Percentiles rank a stretch among this genome's conserved stretches.
phyloP scores from a whole-genome alignment of 2,113 vertebrate genomes.

The Rhineura floridana region DNA sequence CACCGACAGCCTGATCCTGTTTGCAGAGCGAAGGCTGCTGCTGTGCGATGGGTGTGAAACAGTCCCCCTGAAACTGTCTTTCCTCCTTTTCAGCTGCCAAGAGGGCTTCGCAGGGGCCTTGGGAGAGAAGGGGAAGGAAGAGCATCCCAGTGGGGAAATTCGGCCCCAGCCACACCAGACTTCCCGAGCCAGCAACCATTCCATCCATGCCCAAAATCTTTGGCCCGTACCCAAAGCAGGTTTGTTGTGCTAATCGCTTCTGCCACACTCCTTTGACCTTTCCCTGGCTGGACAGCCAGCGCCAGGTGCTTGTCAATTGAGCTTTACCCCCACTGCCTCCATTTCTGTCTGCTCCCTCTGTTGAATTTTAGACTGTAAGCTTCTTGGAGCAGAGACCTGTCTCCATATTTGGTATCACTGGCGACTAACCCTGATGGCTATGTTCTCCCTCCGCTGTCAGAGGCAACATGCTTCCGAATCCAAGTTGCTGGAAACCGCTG shows the following conservation, averaged over 20 bases:
- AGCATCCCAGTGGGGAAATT: neutral
- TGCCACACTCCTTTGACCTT: neutral
- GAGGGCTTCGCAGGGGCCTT: neutral
- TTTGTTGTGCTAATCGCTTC: neutral
- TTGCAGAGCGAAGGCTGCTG: too few species aligned
- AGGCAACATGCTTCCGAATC: too few species aligned
- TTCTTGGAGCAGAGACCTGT: too few species aligned
- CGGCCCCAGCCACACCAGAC: neutral
- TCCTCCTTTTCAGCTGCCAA: neutral
- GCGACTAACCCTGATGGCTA: too few species aligned
- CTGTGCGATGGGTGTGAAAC: neutral
- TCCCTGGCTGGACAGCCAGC: accelerated
- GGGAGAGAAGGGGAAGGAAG: neutral
- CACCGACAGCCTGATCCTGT: too few species aligned
- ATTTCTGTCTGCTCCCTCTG: too few species aligned
- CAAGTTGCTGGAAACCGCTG: too few species aligned
- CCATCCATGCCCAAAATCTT: slow-evolving; percentile 23
- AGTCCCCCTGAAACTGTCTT: neutral
- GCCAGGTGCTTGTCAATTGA: too few species aligned
- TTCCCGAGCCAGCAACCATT: neutral
- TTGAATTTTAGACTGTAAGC: too few species aligned
- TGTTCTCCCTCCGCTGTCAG: too few species aligned
- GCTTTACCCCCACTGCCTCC: too few species aligned
- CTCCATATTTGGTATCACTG: too few species aligned
- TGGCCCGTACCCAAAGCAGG: slow-evolving; percentile 27